Conservation (phyloP, 1,140 invertebrate genomes). For the Caenorhabditis brenneri region DNA sequence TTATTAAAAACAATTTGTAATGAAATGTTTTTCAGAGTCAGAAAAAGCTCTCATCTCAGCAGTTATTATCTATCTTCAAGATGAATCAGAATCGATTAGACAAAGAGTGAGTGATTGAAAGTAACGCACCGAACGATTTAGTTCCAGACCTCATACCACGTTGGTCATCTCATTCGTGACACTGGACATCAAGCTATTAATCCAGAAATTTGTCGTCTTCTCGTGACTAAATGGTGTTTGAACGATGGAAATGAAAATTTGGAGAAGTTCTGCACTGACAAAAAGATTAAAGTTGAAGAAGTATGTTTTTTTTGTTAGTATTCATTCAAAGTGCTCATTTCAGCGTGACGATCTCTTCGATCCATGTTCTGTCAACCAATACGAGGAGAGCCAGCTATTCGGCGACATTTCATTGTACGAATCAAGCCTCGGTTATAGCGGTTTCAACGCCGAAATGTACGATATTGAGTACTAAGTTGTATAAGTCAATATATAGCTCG, state of each 20-base stretch:
- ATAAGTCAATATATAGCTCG: background rate
- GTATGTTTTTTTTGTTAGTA: background rate
- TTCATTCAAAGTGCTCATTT: background rate
- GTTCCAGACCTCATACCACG: background rate
- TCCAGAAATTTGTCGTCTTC: conserved; percentile 34
- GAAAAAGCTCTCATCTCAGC: background rate
- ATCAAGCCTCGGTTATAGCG: background rate
- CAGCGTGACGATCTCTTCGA: conserved; percentile 39
- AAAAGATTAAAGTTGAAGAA: background rate
- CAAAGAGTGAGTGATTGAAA: background rate
- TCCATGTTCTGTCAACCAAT: conserved; percentile 27
- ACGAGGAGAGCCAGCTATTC: conserved; percentile 28
- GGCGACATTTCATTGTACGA: conserved; percentile 29
- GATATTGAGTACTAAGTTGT: conserved; percentile 9
- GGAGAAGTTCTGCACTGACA: background rate
- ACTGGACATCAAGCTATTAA: background rate
- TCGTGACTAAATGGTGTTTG: background rate
- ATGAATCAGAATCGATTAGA: background rate
- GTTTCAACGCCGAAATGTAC: background rate
- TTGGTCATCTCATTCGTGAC: background rate
- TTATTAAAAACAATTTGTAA: background rate
- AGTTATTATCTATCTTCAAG: background rate
- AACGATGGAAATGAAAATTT: conserved; percentile 13
- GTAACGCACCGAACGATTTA: too few species aligned
- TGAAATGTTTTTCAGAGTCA: background rate